Evolutionary conservation across 2,797 vertebrate genomes (phyloP), one percentile per base, ranked within the genome.

Genomic region (Argentina silus): DNA sequence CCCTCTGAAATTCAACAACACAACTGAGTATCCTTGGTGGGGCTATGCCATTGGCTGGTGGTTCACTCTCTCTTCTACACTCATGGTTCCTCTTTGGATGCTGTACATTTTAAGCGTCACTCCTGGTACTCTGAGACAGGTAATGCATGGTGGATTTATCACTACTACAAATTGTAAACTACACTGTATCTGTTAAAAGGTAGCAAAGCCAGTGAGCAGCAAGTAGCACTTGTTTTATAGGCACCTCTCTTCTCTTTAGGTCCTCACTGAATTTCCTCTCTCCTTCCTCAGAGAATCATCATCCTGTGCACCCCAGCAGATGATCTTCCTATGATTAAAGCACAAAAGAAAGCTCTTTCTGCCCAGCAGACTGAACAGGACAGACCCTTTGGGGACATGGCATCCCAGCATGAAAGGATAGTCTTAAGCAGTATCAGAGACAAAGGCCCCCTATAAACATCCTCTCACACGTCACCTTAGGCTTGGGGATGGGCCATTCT

Each of bases 61-160:
- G 87, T 93, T 95, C 79, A 94, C 94, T 4, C 93, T 95, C 15
- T 95, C 94, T 47, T 95, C 94, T 6, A 94, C 93, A 0, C 88
- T 95, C 19, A 43, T 93, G 45, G 89, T 95, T 80, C 94, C 94
- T 50, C 14, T 94, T 3, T 86, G 84, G 66, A 93, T 95, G 92
- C 47, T 94, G 50, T 93, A 93, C 79, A 88, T 79, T 1, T 11
- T 95, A 17, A 67, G 56, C 36, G 70, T 57, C 53, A 93, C 93
- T 36, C 90, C 92, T 12, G 94, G 94, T 14, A 87, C 92, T 48
- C 81, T 93, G 15, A 79, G 36, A 62, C 84, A 94, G 92, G 94
- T 95, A 78, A 66, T 73, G 7, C 0, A n/a, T 63, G 61, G 61
- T 9, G 12, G 7, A 21, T 56, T 19, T 56, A 47, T 47, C 44